A percentile compares a stretch with the other conserved stretches of the same genome.
Conservation (phyloP, 2,113 vertebrate species). For the Garra rufa region DNA sequence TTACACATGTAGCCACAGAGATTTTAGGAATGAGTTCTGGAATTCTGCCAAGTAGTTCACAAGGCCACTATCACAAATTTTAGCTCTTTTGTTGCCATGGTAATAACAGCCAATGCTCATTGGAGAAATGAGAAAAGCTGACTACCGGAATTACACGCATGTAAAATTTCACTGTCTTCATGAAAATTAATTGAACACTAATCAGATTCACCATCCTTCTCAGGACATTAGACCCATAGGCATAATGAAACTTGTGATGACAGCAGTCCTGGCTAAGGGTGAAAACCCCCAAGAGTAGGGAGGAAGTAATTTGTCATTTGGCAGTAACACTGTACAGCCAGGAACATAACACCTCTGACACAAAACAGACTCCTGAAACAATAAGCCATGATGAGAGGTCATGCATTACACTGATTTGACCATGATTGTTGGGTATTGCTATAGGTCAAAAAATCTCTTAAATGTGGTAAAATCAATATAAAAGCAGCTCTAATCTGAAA, state of each 20-base stretch:
- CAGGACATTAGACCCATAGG: neutral
- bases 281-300: neutral
- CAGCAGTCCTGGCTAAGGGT: neutral
- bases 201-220: neutral
- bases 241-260: neutral
- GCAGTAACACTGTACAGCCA: neutral
- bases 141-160: neutral
- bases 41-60: neutral
- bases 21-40: neutral
- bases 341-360: neutral
- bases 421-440: neutral
- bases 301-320: constrained; percentile 9
- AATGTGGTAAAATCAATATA: neutral
- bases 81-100: neutral
- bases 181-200: neutral
- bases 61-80: neutral
- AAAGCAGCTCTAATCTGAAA: neutral
- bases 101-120: neutral
- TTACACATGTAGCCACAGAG: too few species aligned
- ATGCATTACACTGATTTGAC: neutral
- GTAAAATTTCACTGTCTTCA: neutral
- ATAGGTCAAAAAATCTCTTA: neutral
- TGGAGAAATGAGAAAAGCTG: neutral
- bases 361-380: neutral
- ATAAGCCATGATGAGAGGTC: neutral